Conservation (phyloP, 2,113 vertebrate species). For the Struthio camelus region DNA sequence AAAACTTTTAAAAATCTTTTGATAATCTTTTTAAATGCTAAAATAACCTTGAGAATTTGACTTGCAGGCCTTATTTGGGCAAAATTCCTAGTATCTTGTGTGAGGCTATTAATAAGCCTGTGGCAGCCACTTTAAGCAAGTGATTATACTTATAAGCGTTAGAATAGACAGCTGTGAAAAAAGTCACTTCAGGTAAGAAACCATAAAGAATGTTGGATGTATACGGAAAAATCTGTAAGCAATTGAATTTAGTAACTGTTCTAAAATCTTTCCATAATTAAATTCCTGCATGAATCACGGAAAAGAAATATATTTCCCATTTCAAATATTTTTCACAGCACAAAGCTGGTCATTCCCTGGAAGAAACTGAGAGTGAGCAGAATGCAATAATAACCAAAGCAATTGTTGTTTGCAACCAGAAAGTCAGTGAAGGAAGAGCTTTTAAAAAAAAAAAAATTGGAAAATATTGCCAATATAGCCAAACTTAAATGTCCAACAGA, state of each 20-base stretch:
- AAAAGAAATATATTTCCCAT: neutral
- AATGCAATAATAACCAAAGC: neutral
- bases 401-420: neutral
- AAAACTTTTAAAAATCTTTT: neutral
- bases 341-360: neutral
- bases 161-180: constrained; percentile 28
- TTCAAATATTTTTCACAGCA: neutral
- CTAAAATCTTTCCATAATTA: neutral
- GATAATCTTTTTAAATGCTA: neutral
- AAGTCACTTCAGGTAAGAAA: neutral
- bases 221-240: neutral
- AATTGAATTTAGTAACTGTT: neutral
- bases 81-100: neutral
- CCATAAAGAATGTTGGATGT: neutral
- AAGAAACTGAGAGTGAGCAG: neutral
- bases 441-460: no score
- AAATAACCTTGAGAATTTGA: neutral
- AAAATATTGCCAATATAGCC: neutral
- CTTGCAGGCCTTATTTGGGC: neutral
- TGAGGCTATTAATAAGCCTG: neutral
- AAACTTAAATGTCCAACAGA: neutral
- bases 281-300: neutral
- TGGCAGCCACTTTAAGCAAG: neutral
- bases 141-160: neutral
- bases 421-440: neutral